Base-by-base conservation (phyloP, 2,113 vertebrate genomes). In the Bubo bubo region DNA sequence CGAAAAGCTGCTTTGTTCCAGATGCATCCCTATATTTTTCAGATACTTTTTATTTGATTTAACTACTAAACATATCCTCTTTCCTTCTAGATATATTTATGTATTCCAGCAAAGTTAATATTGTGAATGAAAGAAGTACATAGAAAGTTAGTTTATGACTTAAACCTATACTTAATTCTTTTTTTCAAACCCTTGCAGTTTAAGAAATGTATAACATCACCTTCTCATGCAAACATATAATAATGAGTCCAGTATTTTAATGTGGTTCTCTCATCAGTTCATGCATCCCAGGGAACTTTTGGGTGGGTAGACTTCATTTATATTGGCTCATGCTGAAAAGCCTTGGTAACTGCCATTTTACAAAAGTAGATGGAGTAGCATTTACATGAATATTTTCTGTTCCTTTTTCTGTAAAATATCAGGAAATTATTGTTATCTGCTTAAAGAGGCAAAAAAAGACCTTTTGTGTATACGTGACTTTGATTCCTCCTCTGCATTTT, bases 381-480 rank as follows among this genome's bases (percentile, higher is more conserved):
- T 68, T 87, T 87, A 39, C 12, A 74, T 8, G 43, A 56, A 37
- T 27, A n/a, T 41, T 76, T 88, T 73, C 21, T 60, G 7, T 58
- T 83, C 17, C 34, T 62, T 80, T 60, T 60, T 41, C 34, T 66
- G 12, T 67, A 45, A 79, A 77, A 83, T 73, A 41, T 8, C 18
- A 27, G 23, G 3, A n/a, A 72, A 92, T 64, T 93, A 62, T 23
- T 88, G 11, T 35, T 41, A 71, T 66, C 18, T 70, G 4, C 39
- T 58, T 71, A 60, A 76, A 93, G 6, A 53, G 3, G 8, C 2
- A 27, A 45, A 75, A 76, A 45, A 1, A 56, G 14, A 43, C 7
- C 35, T 62, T 75, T 32, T 62, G 12, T 0, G 0, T 60, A 14
- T 58, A 32, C 0, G 0, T 55, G 41, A 39, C 68, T 88, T 55